Percentiles rank a stretch among this genome's conserved stretches.
Conservation (phyloP, 1,140 invertebrate genomes). For the Diprion similis region DNA sequence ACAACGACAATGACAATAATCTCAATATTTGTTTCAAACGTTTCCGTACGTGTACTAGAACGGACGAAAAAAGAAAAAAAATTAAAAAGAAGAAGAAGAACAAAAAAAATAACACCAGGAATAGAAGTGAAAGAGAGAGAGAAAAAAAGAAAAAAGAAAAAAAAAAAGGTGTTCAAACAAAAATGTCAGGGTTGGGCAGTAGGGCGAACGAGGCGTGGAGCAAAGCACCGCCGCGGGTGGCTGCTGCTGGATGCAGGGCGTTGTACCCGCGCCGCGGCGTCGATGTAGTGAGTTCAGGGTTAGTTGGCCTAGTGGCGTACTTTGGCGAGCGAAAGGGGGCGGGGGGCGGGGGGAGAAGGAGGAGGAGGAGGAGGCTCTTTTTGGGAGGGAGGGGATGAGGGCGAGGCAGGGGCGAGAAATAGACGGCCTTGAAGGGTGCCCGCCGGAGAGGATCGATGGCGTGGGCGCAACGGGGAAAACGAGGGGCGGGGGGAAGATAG, state of each 20-base stretch:
- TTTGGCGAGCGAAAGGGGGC: slow-evolving; percentile 34
- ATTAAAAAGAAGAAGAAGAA: no score
- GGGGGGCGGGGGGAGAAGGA: background rate
- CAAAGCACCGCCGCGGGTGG: background rate
- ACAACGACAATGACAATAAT: no score
- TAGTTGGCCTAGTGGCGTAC: slow-evolving; percentile 56
- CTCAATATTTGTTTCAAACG: no score
- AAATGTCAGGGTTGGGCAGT: no score
- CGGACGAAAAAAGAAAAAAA: no score
- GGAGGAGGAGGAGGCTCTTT: slow-evolving; percentile 55
- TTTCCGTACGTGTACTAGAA: no score
- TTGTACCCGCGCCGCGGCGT: background rate
- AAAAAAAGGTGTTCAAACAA: no score
- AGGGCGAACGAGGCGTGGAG: no score
- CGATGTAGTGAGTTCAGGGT: slow-evolving; percentile 30
- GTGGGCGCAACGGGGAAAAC: background rate
- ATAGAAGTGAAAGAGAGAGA: no score
- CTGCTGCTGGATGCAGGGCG: background rate
- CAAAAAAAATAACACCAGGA: no score
- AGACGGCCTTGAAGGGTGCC: slow-evolving; percentile 51
- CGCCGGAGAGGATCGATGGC: slow-evolving; percentile 22
- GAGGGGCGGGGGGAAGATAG: no score
- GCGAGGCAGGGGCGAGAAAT: slow-evolving; percentile 31
- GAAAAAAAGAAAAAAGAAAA: no score
- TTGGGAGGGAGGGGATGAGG: slow-evolving; percentile 23